Percentiles rank a stretch among this genome's conserved stretches.
Conservation (phyloP, 2,888 invertebrate genomes). For the Macrophya alboannulata region DNA sequence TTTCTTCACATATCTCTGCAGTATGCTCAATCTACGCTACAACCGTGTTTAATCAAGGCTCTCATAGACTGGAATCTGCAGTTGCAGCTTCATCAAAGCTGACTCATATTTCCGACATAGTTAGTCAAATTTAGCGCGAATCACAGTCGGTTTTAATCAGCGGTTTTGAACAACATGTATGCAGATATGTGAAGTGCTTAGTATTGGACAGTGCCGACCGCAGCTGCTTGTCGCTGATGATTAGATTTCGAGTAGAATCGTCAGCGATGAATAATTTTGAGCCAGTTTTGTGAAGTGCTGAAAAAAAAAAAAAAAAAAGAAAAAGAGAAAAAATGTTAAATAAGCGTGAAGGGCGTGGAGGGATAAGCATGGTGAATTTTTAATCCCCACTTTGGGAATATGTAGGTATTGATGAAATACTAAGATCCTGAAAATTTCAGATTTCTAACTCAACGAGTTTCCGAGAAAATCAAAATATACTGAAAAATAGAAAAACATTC, state of each 20-base stretch:
- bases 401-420: too few relatives aligned
- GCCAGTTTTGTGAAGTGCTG: neutral
- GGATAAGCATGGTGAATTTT: too few relatives aligned
- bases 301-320: too few relatives aligned
- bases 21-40: neutral
- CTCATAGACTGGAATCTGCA: neutral
- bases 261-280: neutral
- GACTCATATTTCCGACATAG: slow-evolving; percentile 3
- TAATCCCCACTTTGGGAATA: too few relatives aligned
- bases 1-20: neutral
- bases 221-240: neutral
- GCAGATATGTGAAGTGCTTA: neutral
- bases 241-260: slow-evolving; percentile 1
- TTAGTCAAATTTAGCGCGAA: neutral
- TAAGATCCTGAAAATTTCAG: too few relatives aligned
- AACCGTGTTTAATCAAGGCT: neutral
- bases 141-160: slow-evolving; percentile 39
- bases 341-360: too few relatives aligned
- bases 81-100: neutral
- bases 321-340: too few relatives aligned
- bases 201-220: neutral
- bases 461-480: too few relatives aligned
- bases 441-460: too few relatives aligned
- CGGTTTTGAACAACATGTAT: slow-evolving; percentile 7
- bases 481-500: too few relatives aligned